Evolutionary conservation across 2,888 invertebrate genomes (phyloP), one percentile per base, ranked within the genome.

Genomic region (Eurois occulta): DNA sequence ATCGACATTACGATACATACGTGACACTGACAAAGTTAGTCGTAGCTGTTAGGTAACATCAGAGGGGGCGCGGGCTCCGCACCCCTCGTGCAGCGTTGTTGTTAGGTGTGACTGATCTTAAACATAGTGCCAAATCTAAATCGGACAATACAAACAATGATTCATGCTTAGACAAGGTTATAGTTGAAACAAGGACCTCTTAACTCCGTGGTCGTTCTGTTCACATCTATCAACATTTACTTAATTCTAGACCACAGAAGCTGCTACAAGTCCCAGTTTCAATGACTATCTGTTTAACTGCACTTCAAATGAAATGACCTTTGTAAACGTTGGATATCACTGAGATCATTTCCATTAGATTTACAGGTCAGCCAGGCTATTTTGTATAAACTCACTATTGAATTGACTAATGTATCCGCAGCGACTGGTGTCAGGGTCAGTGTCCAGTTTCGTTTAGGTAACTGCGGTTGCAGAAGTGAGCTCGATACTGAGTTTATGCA

Each of bases 21-120:
- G 90, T 90, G 80, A 93, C 93, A 91, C 89, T 91, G 92, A 92
- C 93, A 93, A 92, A 93, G 95, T 96, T 96, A 96, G 95, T 95
- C 93, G 93, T 92, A 94, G 94, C 95, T 91, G 94, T 95, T 95
- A 95, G 92, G 89, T 92, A 92, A 93, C 91, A 90, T 90, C 89
- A 89, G 65, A n/a, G 62, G 90, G 88, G 88, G 90, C 88, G 89
- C 87, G 87, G 81, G 88, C 91, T 90, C 91, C 91, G 91, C 92
- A 88, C 90, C 91, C 91, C 91, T 89, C 94, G 94, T 95, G 95
- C 95, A 93, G 88, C 89, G 85, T 83, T 91, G 84, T 84, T 91
- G 95, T 96, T 95, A 95, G 93, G 89, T 91, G 91, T 90, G 90
- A 92, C 88, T 91, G 90, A 90, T 91, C 90, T 92, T 90, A 89